These are phyloP conservation scores for Drosophila nasuta DNA, from an alignment of 1,140 invertebrate genomes.

Conservation along the genomic window DNA sequence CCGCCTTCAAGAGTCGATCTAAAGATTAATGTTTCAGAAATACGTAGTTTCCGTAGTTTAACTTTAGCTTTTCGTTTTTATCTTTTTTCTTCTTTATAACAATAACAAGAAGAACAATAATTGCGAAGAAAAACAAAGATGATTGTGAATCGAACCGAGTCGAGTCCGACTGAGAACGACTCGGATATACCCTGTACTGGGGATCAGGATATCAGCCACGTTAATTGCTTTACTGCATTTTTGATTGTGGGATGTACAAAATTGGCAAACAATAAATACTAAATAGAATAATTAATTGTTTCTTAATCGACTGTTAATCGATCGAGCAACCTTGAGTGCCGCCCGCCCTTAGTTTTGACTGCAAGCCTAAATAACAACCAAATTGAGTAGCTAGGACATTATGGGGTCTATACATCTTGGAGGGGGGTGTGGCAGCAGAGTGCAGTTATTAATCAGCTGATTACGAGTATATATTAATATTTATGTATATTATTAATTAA, in stretches of 20 bases:
- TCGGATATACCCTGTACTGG: conserved; percentile 11
- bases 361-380: conserved; percentile 37
- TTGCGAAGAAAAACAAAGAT: neutral
- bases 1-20: conserved; percentile 5
- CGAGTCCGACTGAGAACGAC: neutral
- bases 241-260: conserved; percentile 11
- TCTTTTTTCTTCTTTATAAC: conserved; percentile 2
- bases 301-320: conserved; percentile 2
- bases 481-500: conserved; percentile 11
- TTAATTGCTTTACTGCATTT: conserved; percentile 9
- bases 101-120: conserved; percentile 17
- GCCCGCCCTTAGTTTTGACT: conserved; percentile 20
- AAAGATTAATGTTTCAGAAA: conserved; percentile 11
- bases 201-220: neutral
- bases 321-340: conserved; percentile 1
- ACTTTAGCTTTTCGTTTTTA: neutral
- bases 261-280: neutral
- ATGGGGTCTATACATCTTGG: conserved; percentile 28
- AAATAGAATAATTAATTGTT: neutral
- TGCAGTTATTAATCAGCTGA: conserved; percentile 29
- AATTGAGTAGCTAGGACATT: conserved; percentile 38
- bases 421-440: conserved; percentile 23
- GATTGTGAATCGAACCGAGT: neutral
- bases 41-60: neutral
- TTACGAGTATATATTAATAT: conserved; percentile 11